phyloP scores from a whole-genome alignment of 1,140 invertebrate species.

The Anastrepha ludens region DNA sequence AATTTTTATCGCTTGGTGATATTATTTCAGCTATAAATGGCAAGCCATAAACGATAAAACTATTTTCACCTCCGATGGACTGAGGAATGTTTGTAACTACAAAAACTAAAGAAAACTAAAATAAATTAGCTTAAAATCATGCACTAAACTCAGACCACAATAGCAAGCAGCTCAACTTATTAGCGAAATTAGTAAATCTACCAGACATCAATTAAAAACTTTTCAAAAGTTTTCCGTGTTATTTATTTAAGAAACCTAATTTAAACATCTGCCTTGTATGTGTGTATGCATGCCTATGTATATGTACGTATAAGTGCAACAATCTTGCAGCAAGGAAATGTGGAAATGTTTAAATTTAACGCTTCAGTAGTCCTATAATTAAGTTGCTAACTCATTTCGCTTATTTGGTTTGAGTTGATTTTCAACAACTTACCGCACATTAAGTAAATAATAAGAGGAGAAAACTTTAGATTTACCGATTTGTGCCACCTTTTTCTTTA shows the following conservation, averaged over 20 bases:
- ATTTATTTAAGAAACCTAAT: constrained; percentile 37
- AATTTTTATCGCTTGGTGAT: too few relatives aligned
- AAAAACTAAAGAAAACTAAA: too few relatives aligned
- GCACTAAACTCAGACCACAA: neutral
- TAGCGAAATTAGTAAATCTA: constrained; percentile 25
- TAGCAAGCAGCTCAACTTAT: neutral
- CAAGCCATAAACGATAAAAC: too few relatives aligned
- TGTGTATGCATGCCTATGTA: neutral
- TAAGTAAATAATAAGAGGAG: constrained; percentile 32
- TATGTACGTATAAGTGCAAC: neutral
- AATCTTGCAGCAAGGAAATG: neutral
- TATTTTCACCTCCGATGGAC: too few relatives aligned
- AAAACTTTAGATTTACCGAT: constrained; percentile 35
- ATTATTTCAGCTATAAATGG: too few relatives aligned
- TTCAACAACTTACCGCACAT: constrained; percentile 40
- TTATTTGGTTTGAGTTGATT: constrained; percentile 46
- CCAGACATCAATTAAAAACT: constrained; percentile 7
- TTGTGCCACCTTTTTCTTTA: neutral
- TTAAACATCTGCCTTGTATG: neutral
- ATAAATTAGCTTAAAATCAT: too few relatives aligned
- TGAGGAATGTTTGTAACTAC: too few relatives aligned
- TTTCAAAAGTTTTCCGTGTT: constrained; percentile 11
- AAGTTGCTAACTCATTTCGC: constrained; percentile 28
- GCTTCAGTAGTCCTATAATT: constrained; percentile 29
- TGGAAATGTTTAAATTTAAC: neutral